Base-by-base conservation (phyloP, 2,888 invertebrate species). In the Leucophenga maculata region DNA sequence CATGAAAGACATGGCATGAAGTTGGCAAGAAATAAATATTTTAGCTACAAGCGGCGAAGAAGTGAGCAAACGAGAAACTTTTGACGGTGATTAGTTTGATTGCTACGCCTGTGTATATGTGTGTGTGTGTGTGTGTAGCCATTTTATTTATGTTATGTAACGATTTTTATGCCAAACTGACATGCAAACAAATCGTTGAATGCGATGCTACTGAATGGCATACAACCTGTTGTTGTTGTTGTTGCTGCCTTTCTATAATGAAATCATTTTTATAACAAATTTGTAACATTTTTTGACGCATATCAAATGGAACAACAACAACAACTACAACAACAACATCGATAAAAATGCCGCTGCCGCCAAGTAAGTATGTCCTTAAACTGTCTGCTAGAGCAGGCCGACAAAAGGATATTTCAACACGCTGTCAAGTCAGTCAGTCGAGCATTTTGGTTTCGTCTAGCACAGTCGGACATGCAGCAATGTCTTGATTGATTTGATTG, bases 401-500 rank as follows among this genome's bases (percentile, higher is more conserved):
- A 26, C 31, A 57, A 31, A 57, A 57, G 22, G n/a, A 57, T 57
- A 26, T n/a, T 57, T 57, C 22, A n/a, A 26, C 22, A 31, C n/a
- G 31, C 22, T 13, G n/a, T 57, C 11, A 39, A 39, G 9, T 39
- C 39, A n/a, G n/a, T n/a, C n/a, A 39, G 20, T 9, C 22, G 54
- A 54, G 20, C 54, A 57, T 26, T 50, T 50, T 18, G n/a, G 3
- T 50, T 50, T 50, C 16, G 9, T 9, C 26, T 57, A 13, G n/a
- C 31, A n/a, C 31, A 26, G 22, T 26, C n/a, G 3, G 57, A 20
- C 13, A 8, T 60, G 39, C 39, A 18, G 60, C 39, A 66, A 66
- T 55, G 48, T 64, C 69, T 59, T 65, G 77, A 77, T 79, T 75
- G 68, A 74, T 74, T 80, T 79, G 79, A 79, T 83, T 80, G 83